Conservation (phyloP, 2,888 invertebrate species). For the Chorisops tibialis region DNA sequence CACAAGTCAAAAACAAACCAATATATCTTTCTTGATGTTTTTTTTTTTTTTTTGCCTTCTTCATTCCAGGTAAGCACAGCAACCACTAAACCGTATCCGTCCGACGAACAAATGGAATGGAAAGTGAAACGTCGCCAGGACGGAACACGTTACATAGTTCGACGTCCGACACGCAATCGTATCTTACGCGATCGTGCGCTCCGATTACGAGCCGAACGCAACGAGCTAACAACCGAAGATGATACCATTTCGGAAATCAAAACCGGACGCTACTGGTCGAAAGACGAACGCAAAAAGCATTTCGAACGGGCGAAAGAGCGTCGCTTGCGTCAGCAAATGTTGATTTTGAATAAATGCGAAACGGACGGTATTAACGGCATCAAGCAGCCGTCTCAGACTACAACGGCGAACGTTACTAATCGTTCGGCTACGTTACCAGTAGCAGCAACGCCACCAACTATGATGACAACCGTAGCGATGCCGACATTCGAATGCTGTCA, state of each 20-base stretch:
- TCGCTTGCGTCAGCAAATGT: conserved; percentile 47
- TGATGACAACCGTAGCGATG: conserved; percentile 48
- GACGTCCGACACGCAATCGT: conserved; percentile 65
- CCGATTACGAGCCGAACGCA: conserved; percentile 63
- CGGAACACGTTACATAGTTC: conserved; percentile 72
- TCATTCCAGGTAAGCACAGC: conserved; percentile 33
- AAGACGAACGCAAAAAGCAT: conserved; percentile 71
- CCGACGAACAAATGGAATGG: conserved; percentile 60
- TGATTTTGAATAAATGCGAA: conserved; percentile 37
- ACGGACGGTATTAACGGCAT: background rate
- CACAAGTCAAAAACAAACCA: no score
- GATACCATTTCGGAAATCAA: conserved; percentile 75
- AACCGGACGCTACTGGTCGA: conserved; percentile 71
- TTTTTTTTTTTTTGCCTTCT: no score
- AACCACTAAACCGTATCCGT: conserved; percentile 21
- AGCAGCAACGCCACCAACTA: background rate
- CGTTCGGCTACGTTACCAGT: background rate
- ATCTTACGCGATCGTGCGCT: conserved; percentile 65
- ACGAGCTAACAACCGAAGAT: conserved; percentile 67
- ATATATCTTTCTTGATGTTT: no score
- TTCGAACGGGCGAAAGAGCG: conserved; percentile 67
- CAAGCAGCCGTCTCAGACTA: background rate
- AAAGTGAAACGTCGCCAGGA: conserved; percentile 74
- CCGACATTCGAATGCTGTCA: background rate
- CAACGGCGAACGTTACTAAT: background rate